phyloP scores from a whole-genome alignment of 23 tunicate species.

The Aplidium turbinatum region DNA sequence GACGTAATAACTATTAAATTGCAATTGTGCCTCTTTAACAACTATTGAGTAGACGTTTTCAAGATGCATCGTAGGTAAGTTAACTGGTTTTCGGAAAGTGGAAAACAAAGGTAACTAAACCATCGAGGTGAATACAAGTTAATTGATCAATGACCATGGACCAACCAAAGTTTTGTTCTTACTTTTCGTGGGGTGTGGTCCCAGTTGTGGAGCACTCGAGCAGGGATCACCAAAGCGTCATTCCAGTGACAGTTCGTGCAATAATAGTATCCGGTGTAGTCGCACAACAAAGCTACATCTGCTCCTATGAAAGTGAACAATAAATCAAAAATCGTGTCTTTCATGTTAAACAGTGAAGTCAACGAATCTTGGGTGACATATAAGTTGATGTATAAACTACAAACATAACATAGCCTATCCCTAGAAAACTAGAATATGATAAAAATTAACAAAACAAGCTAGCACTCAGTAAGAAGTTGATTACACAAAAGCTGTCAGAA shows the following conservation, averaged over 20 bases:
- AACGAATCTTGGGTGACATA: too few species aligned
- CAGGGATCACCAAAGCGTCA: constrained; percentile 57
- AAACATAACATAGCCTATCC: too few species aligned
- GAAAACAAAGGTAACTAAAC: too few species aligned
- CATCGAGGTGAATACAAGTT: too few species aligned
- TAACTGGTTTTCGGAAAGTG: neutral
- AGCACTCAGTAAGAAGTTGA: too few species aligned
- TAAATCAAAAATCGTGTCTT: neutral
- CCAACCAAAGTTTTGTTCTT: too few species aligned
- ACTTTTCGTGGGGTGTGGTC: constrained; percentile 70
- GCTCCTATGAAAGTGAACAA: constrained; percentile 11
- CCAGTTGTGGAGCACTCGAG: constrained; percentile 84
- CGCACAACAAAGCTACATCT: constrained; percentile 69
- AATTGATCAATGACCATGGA: neutral
- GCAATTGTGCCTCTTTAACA: neutral
- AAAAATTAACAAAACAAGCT: too few species aligned
- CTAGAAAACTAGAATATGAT: too few species aligned
- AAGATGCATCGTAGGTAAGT: neutral
- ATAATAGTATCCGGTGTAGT: constrained; percentile 84
- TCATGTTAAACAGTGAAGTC: neutral
- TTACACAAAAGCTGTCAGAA: too few species aligned
- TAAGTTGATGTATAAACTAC: too few species aligned
- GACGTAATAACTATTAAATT: too few species aligned
- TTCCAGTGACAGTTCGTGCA: constrained; percentile 94
- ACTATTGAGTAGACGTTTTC: neutral